Base-by-base conservation (phyloP, 2,113 vertebrate genomes). In the Bubo bubo region DNA sequence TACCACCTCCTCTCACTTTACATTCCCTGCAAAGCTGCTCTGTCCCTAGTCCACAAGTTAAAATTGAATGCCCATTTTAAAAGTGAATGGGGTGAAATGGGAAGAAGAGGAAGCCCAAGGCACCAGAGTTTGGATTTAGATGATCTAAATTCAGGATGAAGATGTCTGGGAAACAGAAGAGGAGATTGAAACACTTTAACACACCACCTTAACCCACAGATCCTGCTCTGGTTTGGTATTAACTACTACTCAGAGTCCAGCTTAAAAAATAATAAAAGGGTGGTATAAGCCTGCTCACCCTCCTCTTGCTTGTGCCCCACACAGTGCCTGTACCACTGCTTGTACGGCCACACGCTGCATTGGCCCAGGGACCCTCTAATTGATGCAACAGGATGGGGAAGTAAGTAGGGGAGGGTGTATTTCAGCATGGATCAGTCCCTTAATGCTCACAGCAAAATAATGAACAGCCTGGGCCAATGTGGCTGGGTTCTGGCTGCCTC, bases 301-400 rank as follows among this genome's bases (percentile, higher is more conserved):
- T 76, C 71, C n/a, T 55, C 39, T 89, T 67, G 11, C 26, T 70
- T 49, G 34, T n/a, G 37, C 6, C 27, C 23, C 34, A 34, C 0
- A 1, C 10, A 43, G 63, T 0, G 3, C 30, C 28, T 3, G 0
- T 30, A 27, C 6, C 4, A 3, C 22, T 1, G 1, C 24, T 63
- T 30, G 19, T 19, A 45, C 1, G 7, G 68, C 24, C 73, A 72
- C 52, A 12, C 0, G 3, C 28, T 3, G 6, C 30, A 30, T 4
- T 41, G 53, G 39, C 22, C 32, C 50, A 32, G 60, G 18, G 45
- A 30, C 13, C 6, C 49, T 10, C 2, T 3, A 43, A 85, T 0
- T n/a, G 39, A 43, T 14, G 55, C 9, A 52, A 47, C 22, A 26
- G 39, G 20, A 10, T n/a, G 60, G 16, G 49, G 56, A 74, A 80